phyloP scores from a whole-genome alignment of 2,113 vertebrate genomes.

The Otolemur garnettii region DNA sequence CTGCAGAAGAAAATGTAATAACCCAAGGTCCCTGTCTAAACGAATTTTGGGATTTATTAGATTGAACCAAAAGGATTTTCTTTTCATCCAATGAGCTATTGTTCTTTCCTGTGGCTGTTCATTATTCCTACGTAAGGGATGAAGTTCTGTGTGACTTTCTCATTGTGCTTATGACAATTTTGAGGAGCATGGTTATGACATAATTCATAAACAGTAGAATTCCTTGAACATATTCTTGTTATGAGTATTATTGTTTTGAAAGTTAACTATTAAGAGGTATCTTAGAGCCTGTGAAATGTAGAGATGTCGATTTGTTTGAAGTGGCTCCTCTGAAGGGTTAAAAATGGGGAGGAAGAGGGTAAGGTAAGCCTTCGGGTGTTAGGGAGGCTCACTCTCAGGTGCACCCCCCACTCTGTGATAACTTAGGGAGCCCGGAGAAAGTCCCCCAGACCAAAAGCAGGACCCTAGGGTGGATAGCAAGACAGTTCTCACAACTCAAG shows the following conservation, averaged over 20 bases:
- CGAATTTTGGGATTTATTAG: slow-evolving; percentile 49
- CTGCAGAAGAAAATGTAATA: slow-evolving; percentile 47
- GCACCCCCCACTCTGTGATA: neutral
- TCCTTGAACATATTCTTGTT: neutral
- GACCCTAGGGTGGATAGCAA: neutral
- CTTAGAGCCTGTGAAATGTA: neutral
- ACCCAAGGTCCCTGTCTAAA: slow-evolving; percentile 47
- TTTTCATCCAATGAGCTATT: neutral
- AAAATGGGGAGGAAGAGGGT: neutral
- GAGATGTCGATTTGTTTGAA: neutral
- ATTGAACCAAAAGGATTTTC: slow-evolving; percentile 5
- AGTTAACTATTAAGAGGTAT: neutral
- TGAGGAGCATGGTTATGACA: neutral
- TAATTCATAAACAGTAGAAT: slow-evolving; percentile 10
- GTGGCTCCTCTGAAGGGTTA: neutral
- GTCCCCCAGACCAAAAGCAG: too few species aligned
- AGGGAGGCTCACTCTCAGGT: too few species aligned
- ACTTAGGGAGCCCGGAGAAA: neutral
- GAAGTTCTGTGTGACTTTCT: neutral
- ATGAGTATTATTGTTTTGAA: neutral
- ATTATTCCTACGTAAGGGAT: neutral
- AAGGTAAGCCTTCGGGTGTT: neutral
- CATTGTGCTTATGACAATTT: neutral
- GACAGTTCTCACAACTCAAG: neutral
- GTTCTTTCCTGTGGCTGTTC: neutral